Evolutionary conservation across 35 echinoderm and acorn worm genomes (phyloP).

Genomic region (Stichopus chloronotus): DNA sequence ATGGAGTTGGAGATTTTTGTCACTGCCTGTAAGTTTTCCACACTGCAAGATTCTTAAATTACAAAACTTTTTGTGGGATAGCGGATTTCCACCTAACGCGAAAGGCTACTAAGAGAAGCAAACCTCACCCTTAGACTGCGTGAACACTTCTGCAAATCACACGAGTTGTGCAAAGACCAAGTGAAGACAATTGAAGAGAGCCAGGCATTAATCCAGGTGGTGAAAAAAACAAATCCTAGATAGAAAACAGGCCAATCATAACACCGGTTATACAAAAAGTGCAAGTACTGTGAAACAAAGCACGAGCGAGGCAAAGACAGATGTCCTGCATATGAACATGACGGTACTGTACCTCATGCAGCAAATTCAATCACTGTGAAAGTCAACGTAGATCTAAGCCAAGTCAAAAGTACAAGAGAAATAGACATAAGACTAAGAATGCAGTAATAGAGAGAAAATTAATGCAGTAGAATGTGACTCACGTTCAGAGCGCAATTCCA

Average conservation of each 20-base stretch:
- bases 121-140: slow-evolving; percentile 21
- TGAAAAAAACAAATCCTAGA: background rate
- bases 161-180: slow-evolving; percentile 46
- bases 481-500: background rate
- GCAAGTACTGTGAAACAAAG: slow-evolving; percentile 55
- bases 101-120: slow-evolving; percentile 36
- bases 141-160: slow-evolving; percentile 48
- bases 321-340: slow-evolving; percentile 73
- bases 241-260: too few relatives aligned
- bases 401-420: background rate
- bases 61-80: slow-evolving; percentile 54
- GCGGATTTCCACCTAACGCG: background rate
- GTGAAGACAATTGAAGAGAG: slow-evolving; percentile 29
- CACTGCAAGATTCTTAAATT: slow-evolving; percentile 41
- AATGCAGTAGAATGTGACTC: background rate
- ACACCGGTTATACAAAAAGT: slow-evolving; percentile 9
- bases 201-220: background rate
- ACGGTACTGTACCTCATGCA: slow-evolving; percentile 42
- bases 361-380: slow-evolving; percentile 67
- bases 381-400: slow-evolving; percentile 22
- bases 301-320: slow-evolving; percentile 58
- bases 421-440: background rate
- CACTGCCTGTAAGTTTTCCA: slow-evolving; percentile 38
- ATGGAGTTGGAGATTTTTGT: slow-evolving; percentile 38
- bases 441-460: background rate